A percentile compares a stretch with the other conserved stretches of the same genome.
Conservation (phyloP, 2,888 invertebrate species). For the Imbricaverruca yamaguchii region DNA sequence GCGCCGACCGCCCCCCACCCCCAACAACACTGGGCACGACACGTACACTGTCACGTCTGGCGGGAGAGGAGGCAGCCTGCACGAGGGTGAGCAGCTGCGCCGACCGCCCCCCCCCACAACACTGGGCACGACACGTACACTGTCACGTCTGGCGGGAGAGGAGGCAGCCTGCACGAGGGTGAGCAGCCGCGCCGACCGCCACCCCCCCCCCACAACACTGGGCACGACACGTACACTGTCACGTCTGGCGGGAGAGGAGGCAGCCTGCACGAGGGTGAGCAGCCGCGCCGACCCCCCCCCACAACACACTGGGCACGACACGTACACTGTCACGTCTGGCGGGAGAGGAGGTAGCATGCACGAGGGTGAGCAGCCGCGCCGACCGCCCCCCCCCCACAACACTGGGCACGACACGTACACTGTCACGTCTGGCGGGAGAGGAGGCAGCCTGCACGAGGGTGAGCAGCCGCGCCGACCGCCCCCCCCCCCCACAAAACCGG, state of each 20-base stretch:
- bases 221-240: no score
- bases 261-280: constrained; percentile 66
- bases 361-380: constrained; percentile 53
- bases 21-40: no score
- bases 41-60: no score
- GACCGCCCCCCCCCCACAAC: not conserved
- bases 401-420: no score
- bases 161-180: constrained; percentile 74
- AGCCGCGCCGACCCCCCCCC: not conserved
- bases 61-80: constrained; percentile 57
- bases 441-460: no score
- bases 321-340: no score
- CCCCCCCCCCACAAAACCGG: no score
- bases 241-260: constrained; percentile 44
- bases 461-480: no score
- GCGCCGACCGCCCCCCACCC: not conserved
- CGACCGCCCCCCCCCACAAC: not conserved
- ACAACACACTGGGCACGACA: not conserved
- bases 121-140: no score
- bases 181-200: constrained; percentile 37
- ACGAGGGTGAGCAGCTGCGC: constrained; percentile 55
- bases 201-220: not conserved
- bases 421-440: no score
- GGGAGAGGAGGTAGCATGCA: constrained; percentile 59
- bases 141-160: no score